Conservation (phyloP, 1,140 invertebrate genomes). For the Atta texana region DNA sequence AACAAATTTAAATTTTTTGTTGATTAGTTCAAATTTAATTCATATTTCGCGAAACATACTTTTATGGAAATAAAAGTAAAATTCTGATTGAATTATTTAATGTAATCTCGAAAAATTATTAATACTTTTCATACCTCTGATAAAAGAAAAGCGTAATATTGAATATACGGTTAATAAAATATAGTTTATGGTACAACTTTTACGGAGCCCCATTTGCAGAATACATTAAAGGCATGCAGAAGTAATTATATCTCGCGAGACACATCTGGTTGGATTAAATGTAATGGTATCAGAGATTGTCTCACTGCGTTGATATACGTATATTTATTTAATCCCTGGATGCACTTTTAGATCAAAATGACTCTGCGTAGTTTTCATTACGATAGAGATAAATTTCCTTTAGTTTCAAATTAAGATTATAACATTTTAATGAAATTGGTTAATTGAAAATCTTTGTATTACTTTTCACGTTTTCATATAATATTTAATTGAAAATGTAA, state of each 20-base stretch:
- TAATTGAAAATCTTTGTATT: neutral
- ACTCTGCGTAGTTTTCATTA: neutral
- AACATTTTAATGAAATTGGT: neutral
- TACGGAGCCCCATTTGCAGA: constrained; percentile 27
- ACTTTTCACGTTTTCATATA: neutral
- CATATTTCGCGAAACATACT: neutral
- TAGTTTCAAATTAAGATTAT: constrained; percentile 3
- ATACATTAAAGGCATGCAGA: constrained; percentile 13
- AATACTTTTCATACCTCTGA: neutral
- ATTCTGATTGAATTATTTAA: constrained; percentile 3
- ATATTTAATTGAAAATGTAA: neutral
- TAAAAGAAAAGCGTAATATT: constrained; percentile 16
- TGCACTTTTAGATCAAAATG: constrained; percentile 20
- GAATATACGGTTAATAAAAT: constrained; percentile 39
- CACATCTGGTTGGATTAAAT: constrained; percentile 25
- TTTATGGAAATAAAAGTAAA: neutral
- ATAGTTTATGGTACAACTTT: constrained; percentile 32
- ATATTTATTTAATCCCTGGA: constrained; percentile 30
- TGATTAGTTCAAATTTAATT: neutral
- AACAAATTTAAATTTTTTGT: neutral
- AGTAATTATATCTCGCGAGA: constrained; percentile 44
- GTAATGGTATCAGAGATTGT: constrained; percentile 30
- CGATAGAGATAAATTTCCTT: neutral
- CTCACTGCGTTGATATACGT: neutral
- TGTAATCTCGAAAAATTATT: constrained; percentile 19